phyloP scores from a whole-genome alignment of 1,140 invertebrate species.

The Melanaphis sacchari region DNA sequence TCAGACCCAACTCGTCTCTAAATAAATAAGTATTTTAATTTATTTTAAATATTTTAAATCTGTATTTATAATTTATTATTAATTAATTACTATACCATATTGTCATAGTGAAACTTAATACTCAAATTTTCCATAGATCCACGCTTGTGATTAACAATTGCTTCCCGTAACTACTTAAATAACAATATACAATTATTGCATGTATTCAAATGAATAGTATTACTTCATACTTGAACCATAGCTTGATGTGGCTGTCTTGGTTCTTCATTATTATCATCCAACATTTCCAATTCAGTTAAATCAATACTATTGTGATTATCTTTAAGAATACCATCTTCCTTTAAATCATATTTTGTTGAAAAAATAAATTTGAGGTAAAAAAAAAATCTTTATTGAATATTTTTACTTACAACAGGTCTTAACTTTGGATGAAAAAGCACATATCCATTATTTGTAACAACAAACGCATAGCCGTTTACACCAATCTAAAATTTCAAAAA shows the following conservation, averaged over 20 bases:
- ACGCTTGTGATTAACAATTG: slow-evolving; percentile 75
- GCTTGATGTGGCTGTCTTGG: slow-evolving; percentile 61
- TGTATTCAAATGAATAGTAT: slow-evolving; percentile 32
- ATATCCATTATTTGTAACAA: slow-evolving; percentile 96
- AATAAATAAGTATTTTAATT: slow-evolving; percentile 32
- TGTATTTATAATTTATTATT: neutral
- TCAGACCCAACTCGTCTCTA: slow-evolving; percentile 78
- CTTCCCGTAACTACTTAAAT: slow-evolving; percentile 69
- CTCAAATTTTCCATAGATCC: slow-evolving; percentile 73
- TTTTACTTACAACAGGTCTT: slow-evolving; percentile 72
- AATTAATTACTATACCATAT: slow-evolving; percentile 68
- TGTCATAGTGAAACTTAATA: slow-evolving; percentile 82
- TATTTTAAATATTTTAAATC: neutral
- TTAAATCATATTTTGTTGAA: slow-evolving; percentile 59
- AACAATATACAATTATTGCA: neutral
- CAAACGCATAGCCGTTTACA: slow-evolving; percentile 94
- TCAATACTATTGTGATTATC: slow-evolving; percentile 96
- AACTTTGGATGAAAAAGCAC: slow-evolving; percentile 81
- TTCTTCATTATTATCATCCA: slow-evolving; percentile 70
- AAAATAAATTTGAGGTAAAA: neutral
- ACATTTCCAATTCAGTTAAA: slow-evolving; percentile 91
- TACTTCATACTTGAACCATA: slow-evolving; percentile 62
- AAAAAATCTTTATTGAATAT: neutral
- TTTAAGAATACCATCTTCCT: slow-evolving; percentile 78
- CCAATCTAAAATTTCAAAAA: slow-evolving; percentile 74